Evolutionary conservation across 2,797 vertebrate species (phyloP), one percentile per base, ranked within the genome.

Genomic region (Pterois miles): DNA sequence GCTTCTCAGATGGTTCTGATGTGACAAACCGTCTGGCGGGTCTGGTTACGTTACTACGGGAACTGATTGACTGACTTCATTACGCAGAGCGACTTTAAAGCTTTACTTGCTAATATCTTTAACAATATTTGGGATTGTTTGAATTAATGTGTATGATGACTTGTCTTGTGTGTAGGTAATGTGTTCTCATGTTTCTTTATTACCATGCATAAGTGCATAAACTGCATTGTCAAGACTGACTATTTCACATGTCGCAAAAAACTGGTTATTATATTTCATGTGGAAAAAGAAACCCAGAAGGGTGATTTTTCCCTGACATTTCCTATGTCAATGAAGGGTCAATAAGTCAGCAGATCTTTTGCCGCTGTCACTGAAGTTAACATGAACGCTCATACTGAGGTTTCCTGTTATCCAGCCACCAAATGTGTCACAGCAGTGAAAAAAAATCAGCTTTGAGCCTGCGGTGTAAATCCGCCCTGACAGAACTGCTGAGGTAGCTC

Each of bases 401-500:
- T 67, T 85, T 75, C 34, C 60, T 88, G 81, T 86, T 14, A 80
- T 77, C 29, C 64, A 69, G 38, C 71, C 73, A 65, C 74, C 67
- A 68, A 84, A 85, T 82, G 80, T 89, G 87, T 89, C 84, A 91
- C 50, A 52, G 38, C 10, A 80, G 72, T 52, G 62, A 5, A 74
- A 84, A 29, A 22, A 62, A 73, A 66, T 57, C 85, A 71, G 73
- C 91, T 74, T 34, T 53, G 77, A 87, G 88, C 73, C 82, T 65
- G 78, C 29, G 13, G 83, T 58, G 76, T 89, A 91, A 93, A 94
- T 93, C 84, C 74, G 8, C 76, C 77, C 84, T 91, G 92, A 93
- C 92, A 93, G 91, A 84, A 93, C 86, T 92, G 94, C 94, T 94
- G 93, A 93, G 87, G 89, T 83, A 68, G 93, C 92, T 86, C 89